A percentile compares a stretch with the other conserved stretches of the same genome.
These are phyloP conservation scores for Bhutanitis thaidina DNA, from an alignment of 2,888 invertebrate species.

Conservation along the genomic window DNA sequence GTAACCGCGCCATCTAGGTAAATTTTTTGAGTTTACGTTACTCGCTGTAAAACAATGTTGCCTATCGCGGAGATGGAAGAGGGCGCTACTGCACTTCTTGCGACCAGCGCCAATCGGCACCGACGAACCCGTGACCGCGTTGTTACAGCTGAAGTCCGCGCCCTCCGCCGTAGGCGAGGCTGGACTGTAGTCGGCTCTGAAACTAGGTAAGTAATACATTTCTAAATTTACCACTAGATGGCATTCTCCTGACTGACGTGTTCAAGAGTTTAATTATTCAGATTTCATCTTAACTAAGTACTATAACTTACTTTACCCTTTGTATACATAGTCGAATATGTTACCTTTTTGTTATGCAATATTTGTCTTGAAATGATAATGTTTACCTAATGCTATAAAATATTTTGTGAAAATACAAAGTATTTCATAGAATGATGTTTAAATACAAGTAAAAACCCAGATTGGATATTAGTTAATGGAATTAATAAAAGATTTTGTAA, in stretches of 20 bases:
- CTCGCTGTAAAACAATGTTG: conserved; percentile 42
- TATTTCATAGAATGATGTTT: too few species aligned
- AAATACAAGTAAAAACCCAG: too few species aligned
- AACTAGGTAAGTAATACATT: conserved; percentile 79
- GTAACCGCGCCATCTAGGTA: conserved; percentile 29
- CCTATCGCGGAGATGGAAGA: conserved; percentile 68
- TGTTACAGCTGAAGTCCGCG: conserved; percentile 68
- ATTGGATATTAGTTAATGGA: too few species aligned
- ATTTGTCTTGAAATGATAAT: too few species aligned
- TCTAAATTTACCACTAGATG: conserved; percentile 43
- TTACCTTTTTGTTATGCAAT: too few species aligned
- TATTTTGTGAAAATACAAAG: too few species aligned
- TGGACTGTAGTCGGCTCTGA: conserved; percentile 89
- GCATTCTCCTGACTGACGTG: conserved; percentile 25
- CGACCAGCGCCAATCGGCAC: conserved; percentile 51
- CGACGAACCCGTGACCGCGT: conserved; percentile 63
- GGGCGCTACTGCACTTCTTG: conserved; percentile 51
- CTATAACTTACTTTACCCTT: too few species aligned
- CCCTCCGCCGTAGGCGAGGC: conserved; percentile 82
- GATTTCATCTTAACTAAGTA: too few species aligned
- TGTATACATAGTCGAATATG: too few species aligned
- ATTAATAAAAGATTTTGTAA: too few species aligned
- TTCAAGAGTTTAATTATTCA: too few species aligned
- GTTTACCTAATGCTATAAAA: too few species aligned
- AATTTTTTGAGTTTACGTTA: conserved; percentile 10